Evolutionary conservation across 1,140 invertebrate genomes (phyloP).

Genomic region (Drosophila nannoptera): DNA sequence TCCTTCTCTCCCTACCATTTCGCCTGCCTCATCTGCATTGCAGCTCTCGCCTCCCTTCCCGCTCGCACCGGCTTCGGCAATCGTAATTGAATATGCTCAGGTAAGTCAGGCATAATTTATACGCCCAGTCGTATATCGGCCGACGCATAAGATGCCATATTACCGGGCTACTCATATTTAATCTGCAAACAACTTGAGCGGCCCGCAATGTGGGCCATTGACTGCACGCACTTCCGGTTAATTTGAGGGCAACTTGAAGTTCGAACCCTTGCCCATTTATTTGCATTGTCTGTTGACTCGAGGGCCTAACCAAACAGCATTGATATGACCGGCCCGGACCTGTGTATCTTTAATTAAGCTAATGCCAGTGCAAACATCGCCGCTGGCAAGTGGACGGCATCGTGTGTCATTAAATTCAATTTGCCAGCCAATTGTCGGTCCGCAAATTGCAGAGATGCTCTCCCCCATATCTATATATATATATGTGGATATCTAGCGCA

Average conservation of each 20-base stretch:
- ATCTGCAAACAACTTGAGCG: constrained; percentile 15
- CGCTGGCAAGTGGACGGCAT: constrained; percentile 29
- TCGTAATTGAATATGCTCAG: not conserved
- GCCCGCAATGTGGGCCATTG: not conserved
- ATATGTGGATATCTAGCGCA: too few relatives aligned
- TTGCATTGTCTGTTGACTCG: constrained; percentile 19
- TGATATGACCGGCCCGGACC: constrained; percentile 21
- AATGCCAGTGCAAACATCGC: constrained; percentile 62
- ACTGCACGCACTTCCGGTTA: constrained; percentile 7
- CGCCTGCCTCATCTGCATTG: not conserved
- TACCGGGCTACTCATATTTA: constrained; percentile 3
- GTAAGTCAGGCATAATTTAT: not conserved
- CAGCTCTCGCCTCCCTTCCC: too few relatives aligned
- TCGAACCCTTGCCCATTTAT: constrained; percentile 27
- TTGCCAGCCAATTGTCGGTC: constrained; percentile 46
- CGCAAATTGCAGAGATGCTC: constrained; percentile 25
- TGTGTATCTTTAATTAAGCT: constrained; percentile 69
- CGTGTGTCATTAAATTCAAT: constrained; percentile 62
- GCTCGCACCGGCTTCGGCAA: not conserved
- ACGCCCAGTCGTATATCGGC: not conserved
- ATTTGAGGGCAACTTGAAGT: not conserved
- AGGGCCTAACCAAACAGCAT: constrained; percentile 39
- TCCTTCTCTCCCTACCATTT: too few relatives aligned
- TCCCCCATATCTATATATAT: constrained; percentile 39
- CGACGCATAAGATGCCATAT: constrained; percentile 1